Conservation (phyloP, 2,888 invertebrate species). For the Pristionchus japonicus region DNA sequence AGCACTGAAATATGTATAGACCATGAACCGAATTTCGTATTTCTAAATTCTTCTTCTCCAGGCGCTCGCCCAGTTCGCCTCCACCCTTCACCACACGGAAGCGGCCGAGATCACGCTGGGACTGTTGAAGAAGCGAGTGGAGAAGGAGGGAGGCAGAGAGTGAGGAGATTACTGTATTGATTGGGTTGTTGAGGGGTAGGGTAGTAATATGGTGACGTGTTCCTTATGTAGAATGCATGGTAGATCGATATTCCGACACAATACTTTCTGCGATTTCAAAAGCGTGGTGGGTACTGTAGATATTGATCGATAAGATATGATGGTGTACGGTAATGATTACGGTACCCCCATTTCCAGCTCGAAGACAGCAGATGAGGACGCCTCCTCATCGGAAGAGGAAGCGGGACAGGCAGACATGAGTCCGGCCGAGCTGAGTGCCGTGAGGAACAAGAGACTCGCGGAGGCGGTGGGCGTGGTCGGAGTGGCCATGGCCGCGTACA, state of each 20-base stretch:
- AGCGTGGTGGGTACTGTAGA: too few relatives aligned
- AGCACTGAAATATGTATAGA: not conserved
- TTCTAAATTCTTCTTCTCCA: not conserved
- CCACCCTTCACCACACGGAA: constrained; percentile 48
- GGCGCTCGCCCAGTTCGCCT: constrained; percentile 52
- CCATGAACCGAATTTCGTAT: not conserved
- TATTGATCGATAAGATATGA: too few relatives aligned
- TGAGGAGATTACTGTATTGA: not conserved
- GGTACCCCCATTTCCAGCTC: not conserved
- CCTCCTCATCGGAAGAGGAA: constrained; percentile 24
- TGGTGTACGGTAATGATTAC: not conserved
- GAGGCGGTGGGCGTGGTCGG: constrained; percentile 2
- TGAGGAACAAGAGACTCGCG: constrained; percentile 34
- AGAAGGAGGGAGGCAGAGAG: constrained; percentile 16
- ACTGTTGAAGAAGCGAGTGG: constrained; percentile 22
- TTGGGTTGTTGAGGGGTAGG: not conserved
- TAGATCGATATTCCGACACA: too few relatives aligned
- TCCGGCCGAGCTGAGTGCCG: not conserved
- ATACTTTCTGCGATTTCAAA: too few relatives aligned
- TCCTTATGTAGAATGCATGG: too few relatives aligned
- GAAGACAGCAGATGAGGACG: not conserved
- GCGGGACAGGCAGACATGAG: constrained; percentile 19
- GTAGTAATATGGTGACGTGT: not conserved
- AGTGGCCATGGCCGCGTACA: constrained; percentile 33
- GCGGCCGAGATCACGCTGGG: constrained; percentile 47